Conservation (phyloP, 2,797 vertebrate species). For the Anguilla marmorata region DNA sequence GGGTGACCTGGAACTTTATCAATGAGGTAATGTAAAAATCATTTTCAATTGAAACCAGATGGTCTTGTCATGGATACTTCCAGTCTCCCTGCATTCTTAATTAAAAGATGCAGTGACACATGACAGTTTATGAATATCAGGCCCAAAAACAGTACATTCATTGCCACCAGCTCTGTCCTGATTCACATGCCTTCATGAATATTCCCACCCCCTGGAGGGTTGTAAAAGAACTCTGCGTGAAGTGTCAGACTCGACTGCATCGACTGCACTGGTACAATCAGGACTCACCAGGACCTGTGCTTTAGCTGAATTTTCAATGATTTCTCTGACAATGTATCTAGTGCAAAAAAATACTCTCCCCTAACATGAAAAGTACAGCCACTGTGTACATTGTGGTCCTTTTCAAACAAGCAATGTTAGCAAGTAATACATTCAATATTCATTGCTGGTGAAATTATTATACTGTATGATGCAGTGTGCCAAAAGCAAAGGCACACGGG, state of each 20-base stretch:
- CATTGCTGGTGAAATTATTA: background rate
- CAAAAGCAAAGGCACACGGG: background rate
- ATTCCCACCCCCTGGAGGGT: background rate
- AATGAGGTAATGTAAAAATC: background rate
- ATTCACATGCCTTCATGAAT: background rate
- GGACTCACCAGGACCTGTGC: background rate
- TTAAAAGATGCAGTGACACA: background rate
- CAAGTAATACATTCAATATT: background rate
- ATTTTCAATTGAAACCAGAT: background rate
- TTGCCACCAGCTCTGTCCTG: background rate
- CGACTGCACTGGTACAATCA: background rate
- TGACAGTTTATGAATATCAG: conserved; percentile 3
- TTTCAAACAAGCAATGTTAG: no score
- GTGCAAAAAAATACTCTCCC: no score
- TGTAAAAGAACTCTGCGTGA: background rate
- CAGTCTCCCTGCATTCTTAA: background rate
- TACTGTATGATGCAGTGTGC: background rate
- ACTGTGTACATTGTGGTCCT: no score
- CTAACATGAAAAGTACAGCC: no score
- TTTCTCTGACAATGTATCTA: no score
- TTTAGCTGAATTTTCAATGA: background rate
- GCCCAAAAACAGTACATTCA: background rate
- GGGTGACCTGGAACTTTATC: no score
- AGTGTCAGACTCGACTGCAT: background rate
- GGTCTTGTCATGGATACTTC: background rate